Evolutionary conservation across 2,113 vertebrate species (phyloP), one percentile per base, ranked within the genome.

Genomic region (Triplophysa dalaica): DNA sequence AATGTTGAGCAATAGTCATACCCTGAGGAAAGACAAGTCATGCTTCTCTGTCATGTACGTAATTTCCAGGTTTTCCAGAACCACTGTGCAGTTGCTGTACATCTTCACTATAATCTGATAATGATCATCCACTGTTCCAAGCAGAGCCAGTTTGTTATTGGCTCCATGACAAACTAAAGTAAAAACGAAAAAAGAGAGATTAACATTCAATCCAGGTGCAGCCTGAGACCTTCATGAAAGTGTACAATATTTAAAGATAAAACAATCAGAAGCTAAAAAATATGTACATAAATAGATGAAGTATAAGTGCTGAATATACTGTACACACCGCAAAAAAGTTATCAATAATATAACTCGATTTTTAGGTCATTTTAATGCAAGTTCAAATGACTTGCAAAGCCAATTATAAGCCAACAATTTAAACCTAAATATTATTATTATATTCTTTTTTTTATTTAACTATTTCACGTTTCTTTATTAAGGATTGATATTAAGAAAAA

Each of bases 61-160:
- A 68, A 99, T 92, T 86, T 99, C 98, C 87, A 99, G 88, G 86
- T 98, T 99, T 83, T 97, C 95, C 70, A 98, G 92, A 2, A 99
- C 89, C 81, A 98, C 92, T 2, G 96, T 95, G 3, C 98, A 99
- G 89, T 95, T 97, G 85, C 94, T 95, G 88, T 97, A 97, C 88
- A 97, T 97, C 88, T 93, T 95, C 85, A 94, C 93, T 75, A 98
- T 90, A 86, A 93, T 97, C 82, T 89, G 87, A 78, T 96, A 99
- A 87, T 99, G 98, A 75, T 96, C 93, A 0, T 97, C 94, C 68
- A 86, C 89, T 1, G 91, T 89, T 12, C 93, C 94, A 84, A 99
- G 70, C 1, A 95, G 92, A 0, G 94, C 94, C 64, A 99, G 88
- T 72, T 85, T 89, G 88, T 98, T 99, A 82, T 90, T 94, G 62